phyloP scores from a whole-genome alignment of 2,113 vertebrate genomes.

The Ptychochromis oligacanthus region DNA sequence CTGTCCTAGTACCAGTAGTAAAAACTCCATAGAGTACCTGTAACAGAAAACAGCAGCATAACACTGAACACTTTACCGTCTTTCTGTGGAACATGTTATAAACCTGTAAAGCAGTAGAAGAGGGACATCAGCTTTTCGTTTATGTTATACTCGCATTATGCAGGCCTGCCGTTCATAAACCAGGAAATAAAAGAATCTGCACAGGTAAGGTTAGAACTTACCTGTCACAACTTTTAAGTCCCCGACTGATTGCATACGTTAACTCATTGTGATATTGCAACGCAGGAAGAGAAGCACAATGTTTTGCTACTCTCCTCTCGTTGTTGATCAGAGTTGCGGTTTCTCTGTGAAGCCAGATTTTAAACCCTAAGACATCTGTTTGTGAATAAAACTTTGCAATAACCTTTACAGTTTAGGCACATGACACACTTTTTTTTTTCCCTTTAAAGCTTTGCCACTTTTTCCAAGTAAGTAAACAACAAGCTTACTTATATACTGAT shows the following conservation, averaged over 20 bases:
- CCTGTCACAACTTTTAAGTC: neutral
- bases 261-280: neutral
- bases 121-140: neutral
- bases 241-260: neutral
- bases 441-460: neutral
- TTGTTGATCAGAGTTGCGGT: neutral
- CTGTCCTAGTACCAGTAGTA: neutral
- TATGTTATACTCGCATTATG: too few relatives aligned
- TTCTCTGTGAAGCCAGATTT: neutral
- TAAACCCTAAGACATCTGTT: neutral
- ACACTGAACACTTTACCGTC: neutral
- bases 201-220: too few relatives aligned
- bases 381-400: neutral
- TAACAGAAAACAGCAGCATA: neutral
- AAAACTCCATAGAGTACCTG: too few relatives aligned
- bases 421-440: neutral
- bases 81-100: neutral
- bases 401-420: neutral
- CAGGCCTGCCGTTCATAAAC: neutral
- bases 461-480: conserved; percentile 3
- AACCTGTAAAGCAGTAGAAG: neutral
- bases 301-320: neutral
- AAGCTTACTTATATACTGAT: neutral
- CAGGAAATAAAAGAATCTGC: neutral
- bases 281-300: neutral